Evolutionary conservation across 2,113 vertebrate species (phyloP), one percentile per base, ranked within the genome.

Genomic region (Sclerurus mexicanus): DNA sequence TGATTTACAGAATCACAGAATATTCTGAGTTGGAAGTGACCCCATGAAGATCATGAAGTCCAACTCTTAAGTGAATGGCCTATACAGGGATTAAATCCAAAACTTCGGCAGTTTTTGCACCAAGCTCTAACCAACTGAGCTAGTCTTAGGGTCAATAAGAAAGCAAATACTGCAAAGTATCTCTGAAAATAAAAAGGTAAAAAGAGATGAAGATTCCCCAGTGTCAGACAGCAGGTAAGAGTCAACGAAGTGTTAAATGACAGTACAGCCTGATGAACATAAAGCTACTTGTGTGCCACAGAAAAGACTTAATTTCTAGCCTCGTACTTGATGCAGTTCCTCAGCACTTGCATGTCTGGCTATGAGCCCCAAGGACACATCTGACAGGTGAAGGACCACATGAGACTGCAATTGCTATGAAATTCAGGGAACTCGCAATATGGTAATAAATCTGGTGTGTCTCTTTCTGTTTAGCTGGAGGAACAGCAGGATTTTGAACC

Each of bases 81-180:
- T 60, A 39, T 60, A 25, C 16, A 60, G 25, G 33, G 24, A 37
- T 8, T 60, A 35, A 60, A 39, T 35, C 24, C 24, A 25, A 25
- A 60, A 60, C 24, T n/a, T 25, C 27, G 24, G 16, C 35, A 60
- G 25, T 17, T 39, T 37, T 27, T 60, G 35, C 59, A 60, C 16
- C 24, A 60, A 24, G 15, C 16, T 60, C 59, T 27, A 60, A 39
- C 59, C 59, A 60, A 27, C 16, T 37, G 59, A 39, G 59, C 35
- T 39, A 39, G 15, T 27, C 35, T 18, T 27, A 37, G 7, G 35
- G 16, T 60, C 16, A 60, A 39, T 37, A 44, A 28, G 97, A 99
- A 7, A 5, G 98, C 97, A 93, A 99, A 98, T 89, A 98, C 98
- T 44, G 98, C 97, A 93, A 99, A 99, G 98, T 98, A 96, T 90